Percentiles rank a stretch among this genome's conserved stretches.
phyloP scores from a whole-genome alignment of 2,888 invertebrate genomes.

The Ellobium chinense region DNA sequence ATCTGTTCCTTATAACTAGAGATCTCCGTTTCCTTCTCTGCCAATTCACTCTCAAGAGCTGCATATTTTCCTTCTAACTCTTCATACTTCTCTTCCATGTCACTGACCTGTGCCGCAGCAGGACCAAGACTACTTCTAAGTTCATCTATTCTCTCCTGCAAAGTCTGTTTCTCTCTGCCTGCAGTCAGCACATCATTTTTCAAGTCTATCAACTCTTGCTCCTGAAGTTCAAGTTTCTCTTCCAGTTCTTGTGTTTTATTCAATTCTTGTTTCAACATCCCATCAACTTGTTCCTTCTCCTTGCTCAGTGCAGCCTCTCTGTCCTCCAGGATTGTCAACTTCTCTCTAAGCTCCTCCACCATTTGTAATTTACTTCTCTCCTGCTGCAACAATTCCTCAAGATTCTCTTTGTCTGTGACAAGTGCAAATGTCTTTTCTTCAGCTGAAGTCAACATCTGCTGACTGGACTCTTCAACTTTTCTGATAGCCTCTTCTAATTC shows the following conservation, averaged over 20 bases:
- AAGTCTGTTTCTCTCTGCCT: not conserved
- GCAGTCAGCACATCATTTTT: not conserved
- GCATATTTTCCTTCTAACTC: not conserved
- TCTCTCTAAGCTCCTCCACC: not conserved
- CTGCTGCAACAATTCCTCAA: too few species aligned
- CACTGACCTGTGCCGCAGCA: not conserved
- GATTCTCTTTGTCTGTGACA: slow-evolving; percentile 6
- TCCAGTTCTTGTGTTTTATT: slow-evolving; percentile 23
- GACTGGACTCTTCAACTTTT: not conserved
- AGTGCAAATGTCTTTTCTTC: slow-evolving; percentile 16
- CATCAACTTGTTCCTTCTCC: slow-evolving; percentile 21
- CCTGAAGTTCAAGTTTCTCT: slow-evolving; percentile 3
- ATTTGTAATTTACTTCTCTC: too few species aligned
- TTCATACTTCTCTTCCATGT: not conserved
- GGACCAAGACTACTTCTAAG: not conserved
- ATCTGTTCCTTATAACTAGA: not conserved
- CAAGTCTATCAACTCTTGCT: not conserved
- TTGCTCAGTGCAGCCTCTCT: not conserved
- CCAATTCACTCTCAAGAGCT: slow-evolving; percentile 11
- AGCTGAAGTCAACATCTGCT: not conserved
- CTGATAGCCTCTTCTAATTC: slow-evolving; percentile 41
- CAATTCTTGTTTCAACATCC: slow-evolving; percentile 21
- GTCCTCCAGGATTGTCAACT: slow-evolving; percentile 6
- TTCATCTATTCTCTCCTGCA: slow-evolving; percentile 21
- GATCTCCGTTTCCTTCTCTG: slow-evolving; percentile 34